Base-by-base conservation (phyloP, 2,888 invertebrate genomes). In the Antitype chi region DNA sequence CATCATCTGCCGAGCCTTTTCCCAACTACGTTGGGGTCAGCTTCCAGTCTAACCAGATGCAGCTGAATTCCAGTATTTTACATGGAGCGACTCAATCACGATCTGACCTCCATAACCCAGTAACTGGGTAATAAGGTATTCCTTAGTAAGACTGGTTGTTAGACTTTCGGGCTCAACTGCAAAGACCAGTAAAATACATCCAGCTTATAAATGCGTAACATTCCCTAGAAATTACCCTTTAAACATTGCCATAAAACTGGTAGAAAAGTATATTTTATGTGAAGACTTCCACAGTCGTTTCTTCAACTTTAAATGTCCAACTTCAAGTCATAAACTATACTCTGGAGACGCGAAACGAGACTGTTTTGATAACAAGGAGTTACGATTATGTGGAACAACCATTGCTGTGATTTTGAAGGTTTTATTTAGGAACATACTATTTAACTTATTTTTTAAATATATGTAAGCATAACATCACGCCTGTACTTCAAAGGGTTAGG, bases 241-340 rank as follows among this genome's bases (percentile, higher is more conserved):
- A 71, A 59, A 60, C 15, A 28, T 52, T 20, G 47, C 59, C 49
- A 60, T 49, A 70, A 80, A 74, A 70, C 25, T 3, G 9, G 23
- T 25, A 23, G 23, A 60, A 75, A 81, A 71, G 68, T 64, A 62
- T 70, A 57, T 75, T 81, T 64, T 57, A 72, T 66, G 53, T 17
- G 38, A 49, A 53, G 25, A 38, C 28, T 73, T 76, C 20, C 32
- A 28, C 43, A 72, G 55, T 70, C 62, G 43, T 85, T 73, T 57
- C 67, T 76, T 64, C 23, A 71, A 82, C 25, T 83, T 82, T 71
- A 73, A 82, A 81, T 81, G 82, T 64, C 63, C 15, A 76, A 70
- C 63, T 83, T 70, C 9, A 38, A 23, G 76, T 57, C 32, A 57
- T 85, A 82, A 76, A 85, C 59, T 68, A 55, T 67, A 49, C 67